Evolutionary conservation across 2,797 vertebrate genomes (phyloP).

Genomic region (Molothrus aeneus): DNA sequence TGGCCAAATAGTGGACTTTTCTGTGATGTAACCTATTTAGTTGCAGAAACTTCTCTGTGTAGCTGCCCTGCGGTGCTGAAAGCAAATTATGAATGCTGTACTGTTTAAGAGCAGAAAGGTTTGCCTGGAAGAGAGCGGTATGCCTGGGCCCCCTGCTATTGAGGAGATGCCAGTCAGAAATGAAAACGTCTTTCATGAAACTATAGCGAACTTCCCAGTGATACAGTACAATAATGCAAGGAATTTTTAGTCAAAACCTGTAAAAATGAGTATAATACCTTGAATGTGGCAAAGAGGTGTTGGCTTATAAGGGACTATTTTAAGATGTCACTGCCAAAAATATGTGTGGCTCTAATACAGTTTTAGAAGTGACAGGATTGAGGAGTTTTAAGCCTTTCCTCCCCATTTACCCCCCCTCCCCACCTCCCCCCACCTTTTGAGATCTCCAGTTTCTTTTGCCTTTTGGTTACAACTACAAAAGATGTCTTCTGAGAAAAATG

Average conservation of each 20-base stretch:
- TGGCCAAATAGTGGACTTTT: constrained; percentile 73
- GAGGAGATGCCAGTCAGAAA: constrained; percentile 83
- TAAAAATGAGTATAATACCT: constrained; percentile 70
- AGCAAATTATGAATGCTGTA: constrained; percentile 81
- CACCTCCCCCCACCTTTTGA: constrained; percentile 26
- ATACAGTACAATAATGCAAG: constrained; percentile 77
- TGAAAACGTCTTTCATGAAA: constrained; percentile 83
- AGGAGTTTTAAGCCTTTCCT: constrained; percentile 56
- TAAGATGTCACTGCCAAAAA: constrained; percentile 60
- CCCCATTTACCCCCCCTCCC: neutral
- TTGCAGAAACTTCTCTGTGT: constrained; percentile 77
- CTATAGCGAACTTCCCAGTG: constrained; percentile 77
- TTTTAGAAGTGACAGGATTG: constrained; percentile 62
- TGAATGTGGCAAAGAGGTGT: constrained; percentile 60
- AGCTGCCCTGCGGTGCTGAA: constrained; percentile 75
- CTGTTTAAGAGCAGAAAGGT: constrained; percentile 80
- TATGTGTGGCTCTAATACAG: constrained; percentile 55
- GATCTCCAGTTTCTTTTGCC: constrained; percentile 80
- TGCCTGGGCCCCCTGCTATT: constrained; percentile 82
- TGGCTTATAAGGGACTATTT: constrained; percentile 48
- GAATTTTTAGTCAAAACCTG: constrained; percentile 73
- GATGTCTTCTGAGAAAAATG: constrained; percentile 82
- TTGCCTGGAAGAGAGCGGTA: constrained; percentile 80
- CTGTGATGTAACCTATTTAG: constrained; percentile 79
- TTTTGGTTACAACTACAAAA: constrained; percentile 82